Conservation (phyloP, 2,888 invertebrate species). For the Miltochrista miniata region DNA sequence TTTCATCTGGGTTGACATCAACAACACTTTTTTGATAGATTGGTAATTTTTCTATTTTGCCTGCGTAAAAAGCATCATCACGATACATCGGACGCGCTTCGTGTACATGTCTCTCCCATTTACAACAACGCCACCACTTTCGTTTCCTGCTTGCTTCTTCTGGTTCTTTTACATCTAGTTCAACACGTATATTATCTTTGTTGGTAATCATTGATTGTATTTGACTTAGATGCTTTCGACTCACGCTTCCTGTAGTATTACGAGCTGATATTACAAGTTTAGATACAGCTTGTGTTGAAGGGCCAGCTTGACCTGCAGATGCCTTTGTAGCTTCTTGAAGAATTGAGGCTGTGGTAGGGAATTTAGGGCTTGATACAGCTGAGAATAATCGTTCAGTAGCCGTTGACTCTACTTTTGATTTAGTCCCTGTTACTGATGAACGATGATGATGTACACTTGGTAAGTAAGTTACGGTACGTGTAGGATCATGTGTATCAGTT, state of each 20-base stretch:
- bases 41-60: conserved; percentile 61
- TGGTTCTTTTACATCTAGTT: neutral
- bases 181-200: conserved; percentile 27
- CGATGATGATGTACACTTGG: conserved; percentile 59
- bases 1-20: conserved; percentile 45
- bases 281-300: conserved; percentile 55
- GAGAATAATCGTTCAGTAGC: conserved; percentile 46
- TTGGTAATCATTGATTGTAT: conserved; percentile 61
- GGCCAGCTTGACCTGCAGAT: conserved; percentile 44
- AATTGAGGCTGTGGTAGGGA: conserved; percentile 69
- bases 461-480: conserved; percentile 69
- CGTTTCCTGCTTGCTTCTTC: conserved; percentile 20
- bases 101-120: conserved; percentile 66
- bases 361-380: conserved; percentile 57
- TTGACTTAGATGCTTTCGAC: conserved; percentile 62
- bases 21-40: conserved; percentile 68
- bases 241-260: conserved; percentile 57
- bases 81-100: conserved; percentile 73
- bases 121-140: conserved; percentile 55
- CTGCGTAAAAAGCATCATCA: conserved; percentile 73
- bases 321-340: conserved; percentile 36
- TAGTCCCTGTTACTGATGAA: conserved; percentile 40
- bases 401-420: conserved; percentile 38
- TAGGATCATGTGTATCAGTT: conserved; percentile 55
- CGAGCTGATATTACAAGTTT: conserved; percentile 59